These are phyloP conservation scores for Pseudoatta argentina DNA, from an alignment of 1,140 invertebrate species.

Conservation along the genomic window DNA sequence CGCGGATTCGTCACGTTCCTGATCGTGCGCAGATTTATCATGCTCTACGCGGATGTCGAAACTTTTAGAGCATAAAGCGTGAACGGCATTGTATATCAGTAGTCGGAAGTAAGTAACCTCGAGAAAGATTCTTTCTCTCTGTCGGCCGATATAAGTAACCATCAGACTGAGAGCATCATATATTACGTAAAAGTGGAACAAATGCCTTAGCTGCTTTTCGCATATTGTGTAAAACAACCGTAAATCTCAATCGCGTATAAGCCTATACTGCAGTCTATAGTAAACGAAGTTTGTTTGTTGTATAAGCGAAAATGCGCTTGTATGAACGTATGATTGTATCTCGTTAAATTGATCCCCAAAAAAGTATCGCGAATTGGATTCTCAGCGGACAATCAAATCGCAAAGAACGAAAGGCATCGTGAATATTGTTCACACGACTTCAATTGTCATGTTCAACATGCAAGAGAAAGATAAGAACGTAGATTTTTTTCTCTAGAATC, in stretches of 20 bases:
- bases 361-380: neutral
- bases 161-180: slow-evolving; percentile 26
- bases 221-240: slow-evolving; percentile 9
- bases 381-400: neutral
- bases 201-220: slow-evolving; percentile 37
- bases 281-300: neutral
- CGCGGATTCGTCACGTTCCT: slow-evolving; percentile 7
- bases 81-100: neutral
- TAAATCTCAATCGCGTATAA: slow-evolving; percentile 45
- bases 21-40: slow-evolving; percentile 18
- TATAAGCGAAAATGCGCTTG: neutral
- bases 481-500: neutral
- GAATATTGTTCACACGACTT: neutral
- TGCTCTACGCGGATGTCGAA: slow-evolving; percentile 1
- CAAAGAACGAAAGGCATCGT: neutral
- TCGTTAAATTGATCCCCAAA: neutral
- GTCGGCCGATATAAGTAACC: neutral
- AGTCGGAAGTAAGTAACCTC: slow-evolving; percentile 17
- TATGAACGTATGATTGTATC: neutral
- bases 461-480: neutral
- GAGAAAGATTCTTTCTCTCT: slow-evolving; percentile 10
- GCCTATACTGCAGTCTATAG: neutral
- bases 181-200: slow-evolving; percentile 38
- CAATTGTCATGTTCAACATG: neutral
- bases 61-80: slow-evolving; percentile 54